These are phyloP conservation scores for Caradrina clavipalpis DNA, from an alignment of 2,888 invertebrate genomes.

Conservation along the genomic window DNA sequence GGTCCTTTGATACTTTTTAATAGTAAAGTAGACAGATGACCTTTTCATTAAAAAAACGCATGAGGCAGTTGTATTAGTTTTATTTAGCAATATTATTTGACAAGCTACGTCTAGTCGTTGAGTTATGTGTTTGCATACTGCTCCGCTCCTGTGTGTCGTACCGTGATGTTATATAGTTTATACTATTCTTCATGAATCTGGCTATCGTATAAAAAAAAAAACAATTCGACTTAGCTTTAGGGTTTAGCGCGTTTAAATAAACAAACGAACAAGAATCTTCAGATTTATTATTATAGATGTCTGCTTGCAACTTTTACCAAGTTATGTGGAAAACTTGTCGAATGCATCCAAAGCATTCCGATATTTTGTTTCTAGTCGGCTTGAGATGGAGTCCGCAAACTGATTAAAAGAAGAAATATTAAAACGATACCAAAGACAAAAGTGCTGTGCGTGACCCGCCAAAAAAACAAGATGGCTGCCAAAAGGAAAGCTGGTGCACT, in stretches of 20 bases:
- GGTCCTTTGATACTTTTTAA: slow-evolving; percentile 31
- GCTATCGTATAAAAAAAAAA: too few species aligned
- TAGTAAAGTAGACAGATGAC: slow-evolving; percentile 21
- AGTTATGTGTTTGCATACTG: too few species aligned
- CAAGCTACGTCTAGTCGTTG: too few species aligned
- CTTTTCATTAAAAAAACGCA: slow-evolving; percentile 9
- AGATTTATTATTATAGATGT: slow-evolving; percentile 1
- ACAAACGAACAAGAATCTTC: too few species aligned
- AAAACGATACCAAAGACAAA: slow-evolving; percentile 82
- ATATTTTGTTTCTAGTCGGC: slow-evolving; percentile 56
- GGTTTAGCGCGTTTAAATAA: too few species aligned
- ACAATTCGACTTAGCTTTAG: too few species aligned
- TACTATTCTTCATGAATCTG: too few species aligned
- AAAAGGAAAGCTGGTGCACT: slow-evolving; percentile 94
- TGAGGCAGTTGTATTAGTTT: neutral
- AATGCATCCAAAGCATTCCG: slow-evolving; percentile 48
- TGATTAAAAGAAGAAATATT: slow-evolving; percentile 70
- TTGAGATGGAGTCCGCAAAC: slow-evolving; percentile 81
- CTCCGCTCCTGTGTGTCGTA: too few species aligned
- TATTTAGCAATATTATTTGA: neutral
- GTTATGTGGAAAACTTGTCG: slow-evolving; percentile 13
- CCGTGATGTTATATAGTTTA: too few species aligned
- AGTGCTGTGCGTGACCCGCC: slow-evolving; percentile 80
- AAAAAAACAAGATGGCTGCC: slow-evolving; percentile 92
- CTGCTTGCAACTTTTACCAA: slow-evolving; percentile 32